Conservation (phyloP, 2,113 vertebrate species). For the Lipotes vexillifer region DNA sequence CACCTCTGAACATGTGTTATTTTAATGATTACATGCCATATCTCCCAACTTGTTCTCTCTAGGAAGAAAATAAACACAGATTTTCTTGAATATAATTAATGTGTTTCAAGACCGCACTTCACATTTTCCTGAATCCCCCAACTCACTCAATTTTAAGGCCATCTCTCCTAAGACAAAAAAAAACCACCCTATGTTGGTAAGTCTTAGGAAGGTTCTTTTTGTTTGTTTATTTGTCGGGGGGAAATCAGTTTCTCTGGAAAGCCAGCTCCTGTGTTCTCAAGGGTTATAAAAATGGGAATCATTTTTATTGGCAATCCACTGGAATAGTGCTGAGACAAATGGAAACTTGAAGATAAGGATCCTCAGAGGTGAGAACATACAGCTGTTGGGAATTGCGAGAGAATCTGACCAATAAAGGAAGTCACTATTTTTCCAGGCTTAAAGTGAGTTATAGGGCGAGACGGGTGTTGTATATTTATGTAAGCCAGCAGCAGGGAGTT, state of each 20-base stretch:
- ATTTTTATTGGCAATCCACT: conserved; percentile 88
- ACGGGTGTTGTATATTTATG: conserved; percentile 97
- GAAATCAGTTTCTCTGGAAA: conserved; percentile 71
- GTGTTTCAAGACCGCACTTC: background rate
- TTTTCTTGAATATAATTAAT: background rate
- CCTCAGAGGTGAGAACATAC: conserved; percentile 87
- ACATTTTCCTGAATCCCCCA: background rate
- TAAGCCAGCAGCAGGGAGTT: conserved; percentile 94
- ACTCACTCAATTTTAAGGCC: background rate
- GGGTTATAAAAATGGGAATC: conserved; percentile 89
- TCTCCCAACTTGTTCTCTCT: background rate
- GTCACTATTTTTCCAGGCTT: conserved; percentile 96
- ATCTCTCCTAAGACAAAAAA: conserved; percentile 68
- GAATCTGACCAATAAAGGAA: conserved; percentile 98
- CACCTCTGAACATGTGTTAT: background rate
- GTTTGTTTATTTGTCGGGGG: background rate
- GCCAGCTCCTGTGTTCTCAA: conserved; percentile 77
- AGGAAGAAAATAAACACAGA: background rate
- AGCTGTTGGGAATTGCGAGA: conserved; percentile 90
- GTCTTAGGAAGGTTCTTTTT: conserved; percentile 21
- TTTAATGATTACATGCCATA: background rate
- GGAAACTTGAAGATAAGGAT: conserved; percentile 90
- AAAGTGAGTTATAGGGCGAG: conserved; percentile 90
- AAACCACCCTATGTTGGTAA: conserved; percentile 68
- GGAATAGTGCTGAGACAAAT: conserved; percentile 88